These are phyloP conservation scores for Montipora capricornis DNA, from an alignment of 64 coral and sea anemone species.

Conservation along the genomic window DNA sequence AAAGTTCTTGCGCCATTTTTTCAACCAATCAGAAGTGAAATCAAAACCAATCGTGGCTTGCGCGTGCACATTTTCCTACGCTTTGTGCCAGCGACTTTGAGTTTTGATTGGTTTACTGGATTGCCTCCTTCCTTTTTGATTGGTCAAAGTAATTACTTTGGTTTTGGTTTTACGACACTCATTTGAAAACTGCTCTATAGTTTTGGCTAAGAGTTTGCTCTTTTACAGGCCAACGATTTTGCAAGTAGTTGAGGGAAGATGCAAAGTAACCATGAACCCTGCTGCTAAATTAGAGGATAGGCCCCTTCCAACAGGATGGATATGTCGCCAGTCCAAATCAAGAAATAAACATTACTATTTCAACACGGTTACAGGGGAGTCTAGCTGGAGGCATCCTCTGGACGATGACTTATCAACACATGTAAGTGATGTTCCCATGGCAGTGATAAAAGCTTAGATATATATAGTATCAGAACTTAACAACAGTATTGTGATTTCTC, in stretches of 20 bases:
- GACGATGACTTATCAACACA: neutral
- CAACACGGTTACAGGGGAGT: constrained; percentile 33
- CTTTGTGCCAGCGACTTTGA: too few species aligned
- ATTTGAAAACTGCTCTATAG: neutral
- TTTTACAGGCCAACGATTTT: neutral
- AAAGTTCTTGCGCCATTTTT: too few species aligned
- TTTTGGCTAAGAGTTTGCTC: neutral
- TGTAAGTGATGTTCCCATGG: neutral
- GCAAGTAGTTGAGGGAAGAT: neutral
- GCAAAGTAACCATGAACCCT: neutral
- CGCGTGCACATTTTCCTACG: too few species aligned
- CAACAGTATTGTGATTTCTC: too few species aligned
- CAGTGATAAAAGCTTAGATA: too few species aligned
- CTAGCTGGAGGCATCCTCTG: constrained; percentile 67
- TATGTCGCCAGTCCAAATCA: constrained; percentile 57
- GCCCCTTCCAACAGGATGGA: constrained; percentile 59
- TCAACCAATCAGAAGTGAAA: too few species aligned
- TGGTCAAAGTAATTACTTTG: too few species aligned
- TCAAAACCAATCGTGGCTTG: too few species aligned
- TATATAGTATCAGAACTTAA: too few species aligned
- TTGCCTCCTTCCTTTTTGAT: too few species aligned
- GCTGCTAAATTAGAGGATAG: constrained; percentile 23
- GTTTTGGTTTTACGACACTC: too few species aligned
- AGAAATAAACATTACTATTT: constrained; percentile 53
- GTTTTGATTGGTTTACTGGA: too few species aligned